Evolutionary conservation across 2,113 vertebrate genomes (phyloP).

Genomic region (Rhea americana): DNA sequence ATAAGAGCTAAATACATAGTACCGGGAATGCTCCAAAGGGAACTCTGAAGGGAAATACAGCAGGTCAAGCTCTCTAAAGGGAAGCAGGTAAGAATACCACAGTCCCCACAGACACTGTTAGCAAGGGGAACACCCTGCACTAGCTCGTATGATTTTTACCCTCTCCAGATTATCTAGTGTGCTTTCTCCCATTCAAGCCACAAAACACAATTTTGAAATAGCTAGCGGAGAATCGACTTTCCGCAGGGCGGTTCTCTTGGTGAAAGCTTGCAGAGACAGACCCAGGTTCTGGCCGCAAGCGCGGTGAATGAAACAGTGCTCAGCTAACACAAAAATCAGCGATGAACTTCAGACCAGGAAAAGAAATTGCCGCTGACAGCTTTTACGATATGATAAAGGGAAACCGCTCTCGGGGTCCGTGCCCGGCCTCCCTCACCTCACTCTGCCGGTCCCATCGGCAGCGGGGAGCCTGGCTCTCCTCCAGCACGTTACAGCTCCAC

Average conservation of each 20-base stretch:
- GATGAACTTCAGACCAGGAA: neutral
- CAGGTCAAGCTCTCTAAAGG: no score
- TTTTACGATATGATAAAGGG: neutral
- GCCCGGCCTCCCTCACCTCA: neutral
- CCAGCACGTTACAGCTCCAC: neutral
- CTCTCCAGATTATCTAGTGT: neutral
- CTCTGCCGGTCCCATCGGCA: rapidly evolving
- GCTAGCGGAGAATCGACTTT: neutral
- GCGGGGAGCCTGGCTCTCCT: neutral
- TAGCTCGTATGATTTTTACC: neutral
- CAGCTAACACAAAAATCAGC: neutral
- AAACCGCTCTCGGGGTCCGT: neutral
- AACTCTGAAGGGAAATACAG: neutral
- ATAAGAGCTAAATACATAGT: neutral
- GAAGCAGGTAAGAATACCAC: neutral
- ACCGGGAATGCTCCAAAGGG: neutral
- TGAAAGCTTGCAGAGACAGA: neutral
- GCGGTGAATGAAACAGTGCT: neutral
- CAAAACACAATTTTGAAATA: neutral
- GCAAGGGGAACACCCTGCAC: neutral
- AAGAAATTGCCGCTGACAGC: neutral
- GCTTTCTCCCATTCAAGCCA: neutral
- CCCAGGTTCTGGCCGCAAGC: neutral
- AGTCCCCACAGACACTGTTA: neutral
- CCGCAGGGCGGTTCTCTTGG: rapidly evolving